Base-by-base conservation (phyloP, 1,140 invertebrate species). In the Zophobas atratus region DNA sequence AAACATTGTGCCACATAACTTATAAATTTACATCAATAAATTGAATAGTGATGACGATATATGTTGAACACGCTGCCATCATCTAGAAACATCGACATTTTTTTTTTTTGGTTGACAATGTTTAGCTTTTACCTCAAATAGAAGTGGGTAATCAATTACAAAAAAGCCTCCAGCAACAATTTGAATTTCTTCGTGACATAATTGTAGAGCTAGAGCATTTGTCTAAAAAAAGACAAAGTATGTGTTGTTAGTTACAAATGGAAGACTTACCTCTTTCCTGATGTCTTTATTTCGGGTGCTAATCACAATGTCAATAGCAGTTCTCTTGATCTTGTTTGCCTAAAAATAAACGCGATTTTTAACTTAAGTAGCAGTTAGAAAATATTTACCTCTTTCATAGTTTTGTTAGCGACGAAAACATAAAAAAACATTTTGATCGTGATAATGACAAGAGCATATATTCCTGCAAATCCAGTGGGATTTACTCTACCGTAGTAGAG, bases 361-460 rank as follows among this genome's bases (percentile, higher is more conserved):
- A 39, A n/a, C 20, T 39, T 41, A 20, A n/a, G 6, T n/a, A 63
- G 2, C 49, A n/a, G 3, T 51, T 51, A 20, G 33, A 57, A 0
- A 63, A 57, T 41, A 1, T 5, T 63, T 43, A 63, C 57, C 6
- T 63, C 0, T 41, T 20, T 41, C 57, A 63, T 63, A 20, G 57
- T 41, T 39, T 20, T 63, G n/a, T 63, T 63, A 2, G 57, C 57
- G n/a, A 63, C n/a, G n/a, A 8, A 63, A 63, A 63, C 57, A 41
- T 43, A 63, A 41, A 63, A 63, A 43, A 1, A 41, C 1, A 63
- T 41, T 63, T 63, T 63, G 1, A 63, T 35, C 2, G 38, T 8
- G 4, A 20, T 63, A 41, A 20, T 43, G 36, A 63, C 20, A n/a
- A 63, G 8, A 6, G n/a, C 38, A 41, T 63, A 63, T 1, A 63